A percentile compares a stretch with the other conserved stretches of the same genome.
These are phyloP conservation scores for Seriola rivoliana DNA, from an alignment of 2,113 vertebrate genomes.

Conservation along the genomic window DNA sequence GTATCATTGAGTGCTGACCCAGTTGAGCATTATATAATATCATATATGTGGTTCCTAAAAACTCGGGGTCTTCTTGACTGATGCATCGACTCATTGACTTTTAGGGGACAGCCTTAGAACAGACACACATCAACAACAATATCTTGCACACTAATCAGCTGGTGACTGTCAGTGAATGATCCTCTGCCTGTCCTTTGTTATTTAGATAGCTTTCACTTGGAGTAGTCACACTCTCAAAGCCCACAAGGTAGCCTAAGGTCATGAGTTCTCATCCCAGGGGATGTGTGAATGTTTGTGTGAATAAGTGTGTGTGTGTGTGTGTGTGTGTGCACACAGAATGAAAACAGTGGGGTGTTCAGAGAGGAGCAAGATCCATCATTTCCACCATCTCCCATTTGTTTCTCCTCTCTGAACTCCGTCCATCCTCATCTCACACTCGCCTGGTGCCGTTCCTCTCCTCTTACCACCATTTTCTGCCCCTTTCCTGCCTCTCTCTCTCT, in stretches of 20 bases:
- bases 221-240: slow-evolving; percentile 47
- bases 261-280: slow-evolving; percentile 33
- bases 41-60: no score
- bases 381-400: slow-evolving; percentile 58
- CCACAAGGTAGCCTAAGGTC: slow-evolving; percentile 51
- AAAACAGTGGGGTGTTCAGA: slow-evolving; percentile 48
- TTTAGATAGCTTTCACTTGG: slow-evolving; percentile 45
- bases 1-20: no score
- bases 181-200: slow-evolving; percentile 41
- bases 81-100: no score
- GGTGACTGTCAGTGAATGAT: slow-evolving; percentile 29
- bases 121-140: not conserved
- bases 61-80: no score
- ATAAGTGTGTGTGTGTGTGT: not conserved
- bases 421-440: slow-evolving; percentile 28
- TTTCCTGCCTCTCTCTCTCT: slow-evolving; percentile 21
- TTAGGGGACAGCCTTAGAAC: no score
- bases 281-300: slow-evolving; percentile 4
- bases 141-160: slow-evolving; percentile 11
- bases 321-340: not conserved
- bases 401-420: slow-evolving; percentile 47
- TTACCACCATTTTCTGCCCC: slow-evolving; percentile 8
- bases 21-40: no score
- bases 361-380: slow-evolving; percentile 51
- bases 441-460: not conserved